These are phyloP conservation scores for Magallana gigas DNA, from an alignment of 1,140 invertebrate genomes.

Conservation along the genomic window DNA sequence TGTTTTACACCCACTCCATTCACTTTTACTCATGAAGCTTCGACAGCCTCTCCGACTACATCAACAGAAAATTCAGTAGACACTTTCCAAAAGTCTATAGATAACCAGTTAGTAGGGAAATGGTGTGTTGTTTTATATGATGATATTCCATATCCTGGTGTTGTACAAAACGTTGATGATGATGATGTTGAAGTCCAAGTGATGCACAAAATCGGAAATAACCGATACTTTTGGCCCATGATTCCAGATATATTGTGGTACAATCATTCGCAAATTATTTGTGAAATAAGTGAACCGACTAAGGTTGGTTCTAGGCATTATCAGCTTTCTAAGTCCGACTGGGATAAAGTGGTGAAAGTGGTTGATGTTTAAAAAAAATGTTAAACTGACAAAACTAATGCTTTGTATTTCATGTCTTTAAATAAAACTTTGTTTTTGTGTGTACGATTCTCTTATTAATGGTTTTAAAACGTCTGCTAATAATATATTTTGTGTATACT, in stretches of 20 bases:
- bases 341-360: background rate
- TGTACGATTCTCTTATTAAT: background rate
- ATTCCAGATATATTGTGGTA: slow-evolving; percentile 45
- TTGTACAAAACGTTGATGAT: slow-evolving; percentile 19
- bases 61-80: background rate
- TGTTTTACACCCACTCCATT: background rate
- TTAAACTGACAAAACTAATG: background rate
- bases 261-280: background rate
- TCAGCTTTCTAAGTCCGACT: background rate
- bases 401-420: background rate
- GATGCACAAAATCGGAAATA: slow-evolving; percentile 41
- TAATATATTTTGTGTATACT: background rate
- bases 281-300: background rate
- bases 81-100: background rate
- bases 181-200: slow-evolving; percentile 16
- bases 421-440: background rate
- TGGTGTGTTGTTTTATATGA: slow-evolving; percentile 47
- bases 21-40: background rate
- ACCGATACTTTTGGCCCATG: slow-evolving; percentile 45
- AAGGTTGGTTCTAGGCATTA: background rate
- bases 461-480: background rate
- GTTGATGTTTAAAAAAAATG: background rate
- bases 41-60: background rate
- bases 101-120: background rate
- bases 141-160: background rate